Evolutionary conservation across 1,140 invertebrate species (phyloP).

Genomic region (Meloidogyne chitwoodi): DNA sequence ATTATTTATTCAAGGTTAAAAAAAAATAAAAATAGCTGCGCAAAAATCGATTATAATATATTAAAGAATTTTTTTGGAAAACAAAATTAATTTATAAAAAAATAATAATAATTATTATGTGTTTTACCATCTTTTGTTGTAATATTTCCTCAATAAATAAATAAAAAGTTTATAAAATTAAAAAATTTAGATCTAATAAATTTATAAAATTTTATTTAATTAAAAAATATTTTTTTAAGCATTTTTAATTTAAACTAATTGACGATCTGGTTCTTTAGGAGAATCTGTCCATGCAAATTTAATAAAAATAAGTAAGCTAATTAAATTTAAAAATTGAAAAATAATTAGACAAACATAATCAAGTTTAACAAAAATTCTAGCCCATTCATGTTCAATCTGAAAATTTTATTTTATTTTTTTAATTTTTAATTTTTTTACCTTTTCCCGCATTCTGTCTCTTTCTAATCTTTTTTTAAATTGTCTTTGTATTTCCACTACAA

Average conservation of each 20-base stretch:
- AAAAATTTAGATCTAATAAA: too few species aligned
- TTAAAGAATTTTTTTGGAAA: too few species aligned
- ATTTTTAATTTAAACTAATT: background rate
- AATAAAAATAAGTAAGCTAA: constrained; percentile 47
- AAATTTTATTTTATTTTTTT: background rate
- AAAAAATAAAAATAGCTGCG: too few species aligned
- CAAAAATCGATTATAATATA: too few species aligned
- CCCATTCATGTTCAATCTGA: constrained; percentile 55
- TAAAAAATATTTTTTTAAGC: too few species aligned
- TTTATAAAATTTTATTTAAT: too few species aligned
- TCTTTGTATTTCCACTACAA: constrained; percentile 9
- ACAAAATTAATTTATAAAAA: too few species aligned
- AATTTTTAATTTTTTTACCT: background rate
- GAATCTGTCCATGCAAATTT: constrained; percentile 44
- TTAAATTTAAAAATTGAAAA: constrained; percentile 49
- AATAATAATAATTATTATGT: too few species aligned
- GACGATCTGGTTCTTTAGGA: constrained; percentile 22
- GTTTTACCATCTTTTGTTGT: too few species aligned
- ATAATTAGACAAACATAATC: constrained; percentile 50
- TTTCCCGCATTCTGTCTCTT: constrained; percentile 9
- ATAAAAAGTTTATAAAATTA: too few species aligned
- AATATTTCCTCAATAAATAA: too few species aligned
- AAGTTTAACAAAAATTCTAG: constrained; percentile 45
- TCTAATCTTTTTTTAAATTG: constrained; percentile 6
- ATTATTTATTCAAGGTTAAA: too few species aligned